phyloP scores from a whole-genome alignment of 2,113 vertebrate genomes.

The Lutjanus erythropterus region DNA sequence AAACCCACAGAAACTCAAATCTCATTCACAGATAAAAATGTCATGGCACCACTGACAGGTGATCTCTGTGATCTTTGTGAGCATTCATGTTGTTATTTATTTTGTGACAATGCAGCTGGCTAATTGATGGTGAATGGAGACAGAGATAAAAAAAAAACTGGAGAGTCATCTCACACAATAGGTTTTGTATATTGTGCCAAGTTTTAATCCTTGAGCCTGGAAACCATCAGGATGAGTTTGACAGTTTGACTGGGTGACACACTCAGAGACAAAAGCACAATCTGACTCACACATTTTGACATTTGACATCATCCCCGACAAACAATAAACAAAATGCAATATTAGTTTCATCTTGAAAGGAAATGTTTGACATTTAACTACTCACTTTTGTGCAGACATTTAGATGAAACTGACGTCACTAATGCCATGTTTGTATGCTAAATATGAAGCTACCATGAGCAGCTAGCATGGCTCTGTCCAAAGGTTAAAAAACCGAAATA shows the following conservation, averaged over 20 bases:
- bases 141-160: neutral
- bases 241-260: conserved; percentile 13
- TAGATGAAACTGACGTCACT: neutral
- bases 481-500: too few species aligned
- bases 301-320: neutral
- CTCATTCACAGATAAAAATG: neutral
- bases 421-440: neutral
- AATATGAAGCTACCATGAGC: neutral
- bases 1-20: neutral
- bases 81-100: neutral
- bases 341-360: neutral
- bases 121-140: neutral
- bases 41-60: neutral
- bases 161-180: conserved; percentile 8
- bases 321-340: neutral
- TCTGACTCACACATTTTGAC: neutral
- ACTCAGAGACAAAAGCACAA: conserved; percentile 24
- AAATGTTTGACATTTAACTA: neutral
- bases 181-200: conserved; percentile 26
- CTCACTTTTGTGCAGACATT: neutral
- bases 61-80: too few species aligned
- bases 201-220: conserved; percentile 47
- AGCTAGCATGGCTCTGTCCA: neutral
- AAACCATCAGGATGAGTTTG: conserved; percentile 51
- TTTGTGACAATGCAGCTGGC: neutral